These are phyloP conservation scores for Hycleus cichorii DNA, from an alignment of 1,140 invertebrate genomes.

Conservation along the genomic window DNA sequence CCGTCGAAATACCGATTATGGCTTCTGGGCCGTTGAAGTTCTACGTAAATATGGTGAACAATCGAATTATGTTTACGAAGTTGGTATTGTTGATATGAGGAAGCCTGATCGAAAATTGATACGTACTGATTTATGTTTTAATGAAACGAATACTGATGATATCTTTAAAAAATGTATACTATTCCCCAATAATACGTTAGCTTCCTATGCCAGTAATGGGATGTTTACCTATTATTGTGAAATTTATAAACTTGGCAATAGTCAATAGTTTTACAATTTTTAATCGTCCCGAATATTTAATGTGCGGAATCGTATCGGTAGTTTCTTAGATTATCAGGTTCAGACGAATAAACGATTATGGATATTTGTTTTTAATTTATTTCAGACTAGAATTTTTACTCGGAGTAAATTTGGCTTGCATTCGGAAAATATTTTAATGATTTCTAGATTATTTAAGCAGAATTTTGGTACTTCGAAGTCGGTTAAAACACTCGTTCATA, in stretches of 20 bases:
- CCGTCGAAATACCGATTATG: conserved; percentile 25
- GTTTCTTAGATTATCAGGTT: too few relatives aligned
- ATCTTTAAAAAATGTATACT: conserved; percentile 30
- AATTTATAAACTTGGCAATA: conserved; percentile 4
- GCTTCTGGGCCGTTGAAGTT: conserved; percentile 30
- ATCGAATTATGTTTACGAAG: conserved; percentile 28
- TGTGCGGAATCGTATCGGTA: too few relatives aligned
- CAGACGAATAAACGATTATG: too few relatives aligned
- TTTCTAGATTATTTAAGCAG: too few relatives aligned
- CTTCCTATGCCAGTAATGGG: conserved; percentile 28
- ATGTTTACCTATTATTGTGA: conserved; percentile 24
- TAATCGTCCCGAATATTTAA: too few relatives aligned
- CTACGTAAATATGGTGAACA: conserved; percentile 22
- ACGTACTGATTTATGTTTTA: conserved; percentile 28
- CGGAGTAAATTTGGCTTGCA: too few relatives aligned
- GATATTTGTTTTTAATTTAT: too few relatives aligned
- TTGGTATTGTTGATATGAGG: conserved; percentile 26
- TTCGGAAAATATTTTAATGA: too few relatives aligned
- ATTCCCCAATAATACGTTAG: conserved; percentile 27
- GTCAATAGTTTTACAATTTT: neutral
- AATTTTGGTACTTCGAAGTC: too few relatives aligned
- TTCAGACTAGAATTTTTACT: too few relatives aligned
- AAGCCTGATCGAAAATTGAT: conserved; percentile 28
- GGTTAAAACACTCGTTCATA: too few relatives aligned
- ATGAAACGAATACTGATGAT: conserved; percentile 26